Evolutionary conservation across 2,888 invertebrate genomes (phyloP).

Genomic region (Drosophila subsilvestris): DNA sequence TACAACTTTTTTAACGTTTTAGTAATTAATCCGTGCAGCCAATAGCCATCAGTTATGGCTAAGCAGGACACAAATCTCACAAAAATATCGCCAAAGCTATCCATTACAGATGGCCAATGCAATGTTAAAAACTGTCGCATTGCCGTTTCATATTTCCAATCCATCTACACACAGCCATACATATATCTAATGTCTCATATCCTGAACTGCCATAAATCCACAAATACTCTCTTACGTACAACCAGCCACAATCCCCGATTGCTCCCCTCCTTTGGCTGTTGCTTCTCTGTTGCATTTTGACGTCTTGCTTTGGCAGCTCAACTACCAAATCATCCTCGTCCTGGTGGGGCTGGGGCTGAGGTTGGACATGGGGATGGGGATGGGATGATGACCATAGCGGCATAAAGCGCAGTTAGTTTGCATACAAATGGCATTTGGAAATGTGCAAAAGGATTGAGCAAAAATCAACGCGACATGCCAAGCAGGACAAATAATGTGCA

Average conservation of each 20-base stretch:
- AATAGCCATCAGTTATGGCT: background rate
- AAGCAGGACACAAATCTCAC: background rate
- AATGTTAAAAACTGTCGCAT: conserved; percentile 42
- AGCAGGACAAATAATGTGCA: conserved; percentile 74
- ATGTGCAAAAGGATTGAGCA: conserved; percentile 59
- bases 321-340: conserved; percentile 39
- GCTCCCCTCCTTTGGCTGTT: background rate
- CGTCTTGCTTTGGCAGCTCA: conserved; percentile 48
- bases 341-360: background rate
- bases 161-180: background rate
- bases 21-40: background rate
- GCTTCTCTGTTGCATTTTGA: conserved; percentile 47
- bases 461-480: conserved; percentile 76
- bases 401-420: conserved; percentile 61
- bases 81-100: background rate
- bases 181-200: conserved; percentile 11
- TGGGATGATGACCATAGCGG: conserved; percentile 39
- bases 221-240: conserved; percentile 35
- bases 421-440: conserved; percentile 74
- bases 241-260: conserved; percentile 1
- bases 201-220: conserved; percentile 48
- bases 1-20: no score
- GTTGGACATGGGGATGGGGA: background rate
- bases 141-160: conserved; percentile 32
- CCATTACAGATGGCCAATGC: background rate